phyloP scores from a whole-genome alignment of 2,888 invertebrate genomes.

The Zeuzera pyrina region DNA sequence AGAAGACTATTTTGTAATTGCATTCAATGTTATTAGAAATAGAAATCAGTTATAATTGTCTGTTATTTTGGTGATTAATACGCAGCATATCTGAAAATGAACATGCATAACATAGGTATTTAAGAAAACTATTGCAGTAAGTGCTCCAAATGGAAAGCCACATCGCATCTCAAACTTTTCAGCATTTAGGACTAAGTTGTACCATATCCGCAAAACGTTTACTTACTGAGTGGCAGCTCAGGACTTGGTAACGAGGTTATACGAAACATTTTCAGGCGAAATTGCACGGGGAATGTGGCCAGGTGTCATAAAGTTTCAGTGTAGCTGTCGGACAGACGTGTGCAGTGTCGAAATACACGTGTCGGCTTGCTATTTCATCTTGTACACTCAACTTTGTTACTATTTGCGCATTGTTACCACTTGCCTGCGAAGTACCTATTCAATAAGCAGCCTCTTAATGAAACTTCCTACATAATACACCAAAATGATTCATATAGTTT shows the following conservation, averaged over 20 bases:
- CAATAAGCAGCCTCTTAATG: slow-evolving; percentile 8
- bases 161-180: slow-evolving; percentile 29
- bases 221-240: slow-evolving; percentile 42
- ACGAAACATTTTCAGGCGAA: slow-evolving; percentile 55
- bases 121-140: too few relatives aligned
- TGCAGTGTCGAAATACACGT: slow-evolving; percentile 47
- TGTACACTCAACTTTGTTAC: slow-evolving; percentile 28
- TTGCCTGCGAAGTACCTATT: slow-evolving; percentile 8
- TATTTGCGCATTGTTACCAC: slow-evolving; percentile 24
- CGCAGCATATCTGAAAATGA: too few relatives aligned
- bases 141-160: too few relatives aligned
- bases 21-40: too few relatives aligned
- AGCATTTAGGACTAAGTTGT: slow-evolving; percentile 54
- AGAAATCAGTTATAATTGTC: too few relatives aligned
- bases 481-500: too few relatives aligned
- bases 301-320: slow-evolving; percentile 63
- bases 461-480: too few relatives aligned
- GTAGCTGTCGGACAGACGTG: slow-evolving; percentile 50
- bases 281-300: slow-evolving; percentile 56
- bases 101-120: too few relatives aligned
- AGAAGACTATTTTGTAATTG: too few relatives aligned
- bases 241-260: slow-evolving; percentile 62
- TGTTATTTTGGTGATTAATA: too few relatives aligned
- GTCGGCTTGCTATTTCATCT: slow-evolving; percentile 32
- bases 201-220: slow-evolving; percentile 53